Base-by-base conservation (phyloP, 1,140 invertebrate genomes). In the Drosophila ironensis region DNA sequence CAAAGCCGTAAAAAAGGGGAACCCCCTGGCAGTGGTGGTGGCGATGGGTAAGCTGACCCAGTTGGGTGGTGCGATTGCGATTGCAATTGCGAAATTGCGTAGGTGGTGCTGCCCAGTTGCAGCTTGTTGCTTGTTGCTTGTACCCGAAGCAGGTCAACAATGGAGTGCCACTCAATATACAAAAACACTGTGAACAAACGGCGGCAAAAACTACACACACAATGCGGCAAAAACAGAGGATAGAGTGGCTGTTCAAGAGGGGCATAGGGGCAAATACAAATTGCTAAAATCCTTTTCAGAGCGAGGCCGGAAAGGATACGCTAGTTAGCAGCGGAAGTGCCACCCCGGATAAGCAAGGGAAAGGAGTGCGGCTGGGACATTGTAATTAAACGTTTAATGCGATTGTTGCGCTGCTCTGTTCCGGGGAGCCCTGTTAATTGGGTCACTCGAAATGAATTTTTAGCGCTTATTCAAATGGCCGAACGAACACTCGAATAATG, bases 291-390 rank as follows among this genome's bases (percentile, higher is more conserved):
- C 48, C 45, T 56, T 59, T 60, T 42, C 66, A 70, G 53, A 72
- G 71, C 45, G 40, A 46, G 52, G 53, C 53, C 52, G 64, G 59
- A 73, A 76, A 78, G 78, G 80, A 86, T 86, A 71, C 37, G 80
- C 78, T 84, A 86, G 78, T 84, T 84, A 86, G 70, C 59, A 63
- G 42, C 73, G 78, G 74, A 84, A 86, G 78, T 72, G 53, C 53
- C 59, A 56, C 41, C 47, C n/a, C 46, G 59, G 66, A 50, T 69
- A 69, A 48, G 52, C 48, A 41, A 22, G 28, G 7, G 19, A 42
- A 7, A 14, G 2, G 27, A 40, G 48, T 63, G 57, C 48, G 47
- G 33, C 30, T 27, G 45, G 57, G 22, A 48, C 60, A 63, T 59
- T 64, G 60, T 63, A 64, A 64, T 64, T 64, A 64, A 64, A 64